phyloP scores from a whole-genome alignment of 2,888 invertebrate genomes.

The Macrophya alboannulata region DNA sequence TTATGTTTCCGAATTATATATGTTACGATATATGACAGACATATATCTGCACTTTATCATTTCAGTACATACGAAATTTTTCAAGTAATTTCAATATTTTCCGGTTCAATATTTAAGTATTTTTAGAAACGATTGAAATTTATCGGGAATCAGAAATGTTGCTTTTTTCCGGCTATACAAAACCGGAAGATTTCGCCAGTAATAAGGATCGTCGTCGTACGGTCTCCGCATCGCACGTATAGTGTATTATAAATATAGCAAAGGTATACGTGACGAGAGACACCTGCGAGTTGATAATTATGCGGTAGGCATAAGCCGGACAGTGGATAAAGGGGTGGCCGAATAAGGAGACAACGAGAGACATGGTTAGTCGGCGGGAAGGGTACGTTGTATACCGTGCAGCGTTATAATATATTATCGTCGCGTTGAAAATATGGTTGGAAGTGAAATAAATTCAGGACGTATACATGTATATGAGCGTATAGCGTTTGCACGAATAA shows the following conservation, averaged over 20 bases:
- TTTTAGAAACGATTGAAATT: too few relatives aligned
- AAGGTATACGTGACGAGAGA: slow-evolving; percentile 63
- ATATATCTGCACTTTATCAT: too few relatives aligned
- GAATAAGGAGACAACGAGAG: slow-evolving; percentile 34
- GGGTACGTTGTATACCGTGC: background rate
- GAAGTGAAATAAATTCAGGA: too few relatives aligned
- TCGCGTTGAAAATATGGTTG: background rate
- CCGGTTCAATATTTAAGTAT: too few relatives aligned
- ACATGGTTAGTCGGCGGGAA: background rate
- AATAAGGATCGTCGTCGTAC: background rate
- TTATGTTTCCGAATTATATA: background rate
- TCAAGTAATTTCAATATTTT: too few relatives aligned
- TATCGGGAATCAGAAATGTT: too few relatives aligned
- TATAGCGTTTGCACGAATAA: too few relatives aligned
- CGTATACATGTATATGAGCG: too few relatives aligned
- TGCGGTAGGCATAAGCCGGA: slow-evolving; percentile 63
- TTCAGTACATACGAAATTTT: too few relatives aligned
- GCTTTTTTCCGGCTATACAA: background rate
- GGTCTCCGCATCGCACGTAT: background rate
- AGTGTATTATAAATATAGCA: background rate
- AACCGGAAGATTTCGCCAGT: slow-evolving; percentile 19
- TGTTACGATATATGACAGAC: background rate
- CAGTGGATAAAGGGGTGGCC: slow-evolving; percentile 32
- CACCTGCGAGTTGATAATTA: slow-evolving; percentile 63
- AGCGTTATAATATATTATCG: background rate